A percentile compares a stretch with the other conserved stretches of the same genome.
These are phyloP conservation scores for Mirounga angustirostris DNA, from an alignment of 2,113 vertebrate species.

Conservation along the genomic window DNA sequence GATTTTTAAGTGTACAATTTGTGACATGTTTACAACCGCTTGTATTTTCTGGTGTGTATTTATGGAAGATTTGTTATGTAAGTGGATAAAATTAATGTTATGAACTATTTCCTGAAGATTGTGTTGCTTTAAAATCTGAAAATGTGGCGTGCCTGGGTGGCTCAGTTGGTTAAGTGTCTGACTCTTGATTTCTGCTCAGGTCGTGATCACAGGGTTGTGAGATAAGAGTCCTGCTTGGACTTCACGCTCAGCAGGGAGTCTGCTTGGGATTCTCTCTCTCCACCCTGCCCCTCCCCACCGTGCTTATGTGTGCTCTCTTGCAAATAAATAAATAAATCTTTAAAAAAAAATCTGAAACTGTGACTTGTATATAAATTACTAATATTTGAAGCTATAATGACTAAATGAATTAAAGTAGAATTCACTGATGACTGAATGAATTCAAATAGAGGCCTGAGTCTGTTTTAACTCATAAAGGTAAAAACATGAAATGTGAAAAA, in stretches of 20 bases:
- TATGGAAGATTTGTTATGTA: background rate
- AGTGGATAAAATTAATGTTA: background rate
- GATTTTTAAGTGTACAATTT: background rate
- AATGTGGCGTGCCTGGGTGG: background rate
- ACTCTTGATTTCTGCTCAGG: too few relatives aligned
- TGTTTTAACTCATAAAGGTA: slow-evolving; percentile 11
- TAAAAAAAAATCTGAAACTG: too few relatives aligned
- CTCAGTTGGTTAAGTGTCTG: too few relatives aligned
- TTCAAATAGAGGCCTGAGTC: background rate
- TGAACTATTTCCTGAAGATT: background rate
- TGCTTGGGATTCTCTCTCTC: too few relatives aligned
- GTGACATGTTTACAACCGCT: background rate
- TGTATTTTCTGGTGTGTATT: background rate
- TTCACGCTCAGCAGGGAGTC: too few relatives aligned
- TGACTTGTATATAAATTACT: background rate
- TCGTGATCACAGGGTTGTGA: too few relatives aligned
- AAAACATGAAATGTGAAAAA: background rate
- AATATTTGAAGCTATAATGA: background rate
- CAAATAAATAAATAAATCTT: too few relatives aligned
- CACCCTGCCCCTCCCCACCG: too few relatives aligned
- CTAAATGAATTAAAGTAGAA: background rate
- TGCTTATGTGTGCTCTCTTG: too few relatives aligned
- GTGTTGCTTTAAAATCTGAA: slow-evolving; percentile 22
- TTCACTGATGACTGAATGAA: background rate
- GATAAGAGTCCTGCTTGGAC: too few relatives aligned